Base-by-base conservation (phyloP, 2,113 vertebrate species). In the Aviceda subcristata region DNA sequence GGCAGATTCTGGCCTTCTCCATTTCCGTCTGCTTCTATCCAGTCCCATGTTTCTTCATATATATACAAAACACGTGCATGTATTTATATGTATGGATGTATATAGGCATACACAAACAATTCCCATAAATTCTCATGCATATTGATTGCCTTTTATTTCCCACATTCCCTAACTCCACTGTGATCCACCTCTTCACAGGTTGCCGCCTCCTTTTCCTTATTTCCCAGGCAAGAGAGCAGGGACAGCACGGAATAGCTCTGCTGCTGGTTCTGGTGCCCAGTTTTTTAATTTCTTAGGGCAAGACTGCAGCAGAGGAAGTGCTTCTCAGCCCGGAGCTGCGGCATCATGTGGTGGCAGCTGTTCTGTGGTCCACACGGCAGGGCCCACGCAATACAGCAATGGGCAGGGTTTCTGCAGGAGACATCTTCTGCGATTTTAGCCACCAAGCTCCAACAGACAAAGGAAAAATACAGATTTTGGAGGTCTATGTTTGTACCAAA, bases 341-440 rank as follows among this genome's bases (percentile, higher is more conserved):
- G 53, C 74, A 32, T 24, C 56, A 4, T 18, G 55, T 34, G 2
- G 3, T 1, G 22, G 75, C 15, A 60, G 62, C 66, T 86, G 39
- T 39, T 64, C 43, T 3, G 10, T 18, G 30, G 43, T 19, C 43
- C 57, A 8, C 4, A 0, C 0, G 5, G 53, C 59, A 57, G n/a
- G 50, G 23, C 27, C 22, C 20, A 8, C 0, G 4, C 23, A 9
- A 26, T 11, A 18, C 53, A 62, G 69, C 26, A 27, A 24, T 0
- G 11, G 59, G 34, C 22, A 81, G 38, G 20, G 34, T 13, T 73
- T 75, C 64, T 62, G 64, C 86, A n/a, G 48, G 15, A 27, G 46
- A 16, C 34, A 21, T 15, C 62, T 74, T 2, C 30, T 56, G 56
- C 1, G 2, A 16, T 68, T 63, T 34, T 51, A 53, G 72, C 36